Evolutionary conservation across 2,888 invertebrate species (phyloP).

Genomic region (Allygus modestus): DNA sequence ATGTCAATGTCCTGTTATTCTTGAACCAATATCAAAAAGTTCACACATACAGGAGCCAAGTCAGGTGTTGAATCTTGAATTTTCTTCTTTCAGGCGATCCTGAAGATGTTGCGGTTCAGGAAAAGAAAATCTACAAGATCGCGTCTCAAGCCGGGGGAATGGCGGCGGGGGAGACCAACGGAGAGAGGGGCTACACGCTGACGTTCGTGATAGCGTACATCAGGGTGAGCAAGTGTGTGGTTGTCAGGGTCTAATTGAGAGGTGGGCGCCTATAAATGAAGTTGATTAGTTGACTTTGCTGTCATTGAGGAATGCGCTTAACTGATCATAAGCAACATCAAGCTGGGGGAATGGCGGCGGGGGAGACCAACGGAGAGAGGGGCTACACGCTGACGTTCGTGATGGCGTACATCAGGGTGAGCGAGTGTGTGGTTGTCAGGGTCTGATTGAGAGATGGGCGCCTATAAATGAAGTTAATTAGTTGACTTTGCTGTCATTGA

Average conservation of each 20-base stretch:
- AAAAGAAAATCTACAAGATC: slow-evolving; percentile 87
- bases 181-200: slow-evolving; percentile 95
- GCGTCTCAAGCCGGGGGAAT: slow-evolving; percentile 88
- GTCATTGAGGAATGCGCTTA: too few species aligned
- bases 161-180: slow-evolving; percentile 95
- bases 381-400: slow-evolving; percentile 98
- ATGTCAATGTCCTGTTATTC: too few species aligned
- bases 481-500: too few species aligned
- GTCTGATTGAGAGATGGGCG: too few species aligned
- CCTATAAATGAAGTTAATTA: too few species aligned
- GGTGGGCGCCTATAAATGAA: too few species aligned
- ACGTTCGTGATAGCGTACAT: slow-evolving; percentile 99
- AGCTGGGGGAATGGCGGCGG: slow-evolving; percentile 92
- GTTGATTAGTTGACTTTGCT: too few species aligned
- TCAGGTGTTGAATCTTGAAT: too few species aligned
- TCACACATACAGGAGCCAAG: too few species aligned
- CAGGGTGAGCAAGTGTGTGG: slow-evolving; percentile 80
- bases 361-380: slow-evolving; percentile 94
- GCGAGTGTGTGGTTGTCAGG: neutral
- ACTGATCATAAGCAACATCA: too few species aligned
- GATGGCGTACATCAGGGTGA: slow-evolving; percentile 97
- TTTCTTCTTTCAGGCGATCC: slow-evolving; percentile 75
- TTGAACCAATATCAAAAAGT: too few species aligned
- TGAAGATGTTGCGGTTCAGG: slow-evolving; percentile 85
- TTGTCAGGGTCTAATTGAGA: too few species aligned